These are phyloP conservation scores for Lepidurus packardi DNA, from an alignment of 1,140 invertebrate genomes.

Conservation along the genomic window DNA sequence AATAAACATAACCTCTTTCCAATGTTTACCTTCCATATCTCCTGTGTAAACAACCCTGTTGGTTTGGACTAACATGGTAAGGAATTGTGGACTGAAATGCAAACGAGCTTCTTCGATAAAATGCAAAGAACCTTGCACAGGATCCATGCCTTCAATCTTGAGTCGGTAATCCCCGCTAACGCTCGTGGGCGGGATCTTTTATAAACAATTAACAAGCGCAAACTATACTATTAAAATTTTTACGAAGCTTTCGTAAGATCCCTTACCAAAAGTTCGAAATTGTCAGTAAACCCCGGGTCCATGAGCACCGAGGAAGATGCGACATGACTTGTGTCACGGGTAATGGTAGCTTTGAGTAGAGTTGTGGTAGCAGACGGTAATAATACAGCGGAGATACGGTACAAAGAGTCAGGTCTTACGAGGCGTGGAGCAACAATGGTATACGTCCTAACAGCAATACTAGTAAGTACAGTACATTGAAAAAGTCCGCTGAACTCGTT, in stretches of 20 bases:
- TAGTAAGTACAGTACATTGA: background rate
- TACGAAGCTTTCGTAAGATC: background rate
- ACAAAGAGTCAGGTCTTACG: constrained; percentile 45
- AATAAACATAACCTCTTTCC: background rate
- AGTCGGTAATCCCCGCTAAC: constrained; percentile 44
- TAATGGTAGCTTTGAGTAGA: constrained; percentile 38
- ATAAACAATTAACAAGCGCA: constrained; percentile 15
- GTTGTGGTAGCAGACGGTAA: constrained; percentile 33
- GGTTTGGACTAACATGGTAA: constrained; percentile 49
- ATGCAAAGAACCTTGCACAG: constrained; percentile 45
- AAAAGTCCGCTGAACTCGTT: background rate
- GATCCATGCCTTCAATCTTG: constrained; percentile 45
- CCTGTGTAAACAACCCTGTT: constrained; percentile 47
- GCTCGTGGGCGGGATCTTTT: constrained; percentile 42
- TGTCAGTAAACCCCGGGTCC: constrained; percentile 40
- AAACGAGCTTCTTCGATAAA: constrained; percentile 44
- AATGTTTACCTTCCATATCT: constrained; percentile 44
- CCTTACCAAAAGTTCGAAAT: constrained; percentile 43
- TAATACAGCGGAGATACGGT: constrained; percentile 42
- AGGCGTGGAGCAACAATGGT: constrained; percentile 44
- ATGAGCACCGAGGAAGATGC: constrained; percentile 39
- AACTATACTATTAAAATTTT: background rate
- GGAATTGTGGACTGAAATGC: constrained; percentile 45
- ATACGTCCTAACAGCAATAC: constrained; percentile 42
- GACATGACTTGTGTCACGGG: constrained; percentile 44